Evolutionary conservation across 2,888 invertebrate genomes (phyloP), one percentile per base, ranked within the genome.

Genomic region (Tortrix viridana): DNA sequence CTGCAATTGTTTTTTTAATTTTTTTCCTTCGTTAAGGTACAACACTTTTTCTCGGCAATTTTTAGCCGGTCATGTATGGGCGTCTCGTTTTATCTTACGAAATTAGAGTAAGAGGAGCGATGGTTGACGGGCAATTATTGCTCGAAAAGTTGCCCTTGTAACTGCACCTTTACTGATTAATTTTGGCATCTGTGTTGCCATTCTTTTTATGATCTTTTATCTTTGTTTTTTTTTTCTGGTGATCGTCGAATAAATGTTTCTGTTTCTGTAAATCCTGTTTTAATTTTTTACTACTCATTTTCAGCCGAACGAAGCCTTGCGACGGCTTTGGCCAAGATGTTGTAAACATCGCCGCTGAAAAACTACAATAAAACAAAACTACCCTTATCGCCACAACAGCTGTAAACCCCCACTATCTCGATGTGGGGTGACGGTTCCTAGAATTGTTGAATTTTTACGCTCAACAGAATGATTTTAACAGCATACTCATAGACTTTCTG

Each of bases 361-460:
- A 50, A 59, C 43, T 26, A n/a, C 32, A 37, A 52, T 52, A 60
- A 60, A 60, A 20, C 7, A 37, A 50, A 37, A 49, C 32, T 38
- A 19, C 37, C 32, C 46, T 60, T 60, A 60, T 60, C n/a, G 22
- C 16, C 19, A 26, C n/a, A 26, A 22, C 20, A 32, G 59, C 18
- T 46, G 52, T 60, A 60, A 60, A 60, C 52, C 22, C 22, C 6
- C 18, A 3, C 22, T 52, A 60, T 60, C 52, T 18, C 19, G 52
- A 38, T 20, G 32, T 32, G 26, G 32, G 20, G 20, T 44, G 19
- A 19, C 32, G 14, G 44, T 22, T 18, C 18, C 22, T 22, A 12
- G 14, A 52, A 38, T 26, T 22, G 26, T 14, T 38, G 16, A 46
- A 37, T 37, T 50, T 50, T 37, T 20, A 37, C 50, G 16, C 19